phyloP scores from a whole-genome alignment of 1,140 invertebrate species.

The Penaeus chinensis region DNA sequence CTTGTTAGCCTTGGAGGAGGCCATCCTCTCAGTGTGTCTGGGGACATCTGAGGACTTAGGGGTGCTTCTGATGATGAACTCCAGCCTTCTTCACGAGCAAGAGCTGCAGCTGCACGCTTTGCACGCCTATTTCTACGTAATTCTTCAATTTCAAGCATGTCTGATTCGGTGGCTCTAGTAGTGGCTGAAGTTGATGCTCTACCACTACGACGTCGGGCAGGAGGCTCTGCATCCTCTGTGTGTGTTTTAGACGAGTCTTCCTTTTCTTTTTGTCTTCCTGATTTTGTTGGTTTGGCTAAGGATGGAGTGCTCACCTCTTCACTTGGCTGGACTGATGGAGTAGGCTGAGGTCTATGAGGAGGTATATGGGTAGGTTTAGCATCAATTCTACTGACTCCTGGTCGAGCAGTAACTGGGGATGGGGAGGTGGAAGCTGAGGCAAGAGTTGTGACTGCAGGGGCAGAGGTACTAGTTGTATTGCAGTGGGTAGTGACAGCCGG shows the following conservation, averaged over 20 bases:
- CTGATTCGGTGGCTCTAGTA: conserved; percentile 62
- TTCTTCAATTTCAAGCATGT: conserved; percentile 61
- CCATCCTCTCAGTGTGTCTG: conserved; percentile 62
- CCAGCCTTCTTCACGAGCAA: conserved; percentile 61
- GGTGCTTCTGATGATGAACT: conserved; percentile 61
- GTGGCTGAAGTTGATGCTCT: conserved; percentile 59
- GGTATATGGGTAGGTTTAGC: conserved; percentile 42
- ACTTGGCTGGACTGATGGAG: conserved; percentile 27
- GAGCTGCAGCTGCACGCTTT: conserved; percentile 57
- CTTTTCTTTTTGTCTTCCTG: conserved; percentile 8
- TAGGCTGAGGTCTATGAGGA: conserved; percentile 47
- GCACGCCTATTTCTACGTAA: conserved; percentile 55
- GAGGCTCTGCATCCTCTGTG: conserved; percentile 9
- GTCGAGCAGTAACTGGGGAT: conserved; percentile 8
- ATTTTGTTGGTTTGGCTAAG: conserved; percentile 1
- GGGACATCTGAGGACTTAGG: conserved; percentile 62
- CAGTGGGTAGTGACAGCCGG: conserved; percentile 12
- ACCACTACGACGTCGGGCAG: conserved; percentile 54
- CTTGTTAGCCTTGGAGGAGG: conserved; percentile 62
- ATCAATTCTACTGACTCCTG: conserved; percentile 26
- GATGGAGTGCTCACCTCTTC: conserved; percentile 23
- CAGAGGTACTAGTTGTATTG: conserved; percentile 15
- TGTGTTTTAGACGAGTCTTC: not conserved
- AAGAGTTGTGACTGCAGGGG: conserved; percentile 9
- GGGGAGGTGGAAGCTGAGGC: conserved; percentile 12